Base-by-base conservation (phyloP, 2,888 invertebrate genomes). In the Sepiola atlantica region DNA sequence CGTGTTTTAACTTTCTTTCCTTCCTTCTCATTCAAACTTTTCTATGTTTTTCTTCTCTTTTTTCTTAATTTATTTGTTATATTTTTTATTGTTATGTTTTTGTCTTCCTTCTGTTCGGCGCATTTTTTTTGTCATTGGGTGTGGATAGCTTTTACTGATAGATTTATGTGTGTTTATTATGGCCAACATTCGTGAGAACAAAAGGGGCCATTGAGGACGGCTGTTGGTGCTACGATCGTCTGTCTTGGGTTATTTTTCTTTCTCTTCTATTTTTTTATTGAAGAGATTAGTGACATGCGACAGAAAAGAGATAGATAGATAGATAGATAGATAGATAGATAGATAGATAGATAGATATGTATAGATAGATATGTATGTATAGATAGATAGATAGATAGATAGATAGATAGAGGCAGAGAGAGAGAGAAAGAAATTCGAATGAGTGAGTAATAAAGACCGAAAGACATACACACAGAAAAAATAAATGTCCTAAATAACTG, bases 121-220 rank as follows among this genome's bases (percentile, higher is more conserved):
- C 77, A 18, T 77, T 77, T 77, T 77, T 77, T 77, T 77, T 77
- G 77, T 77, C 77, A n/a, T 18, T 77, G 77, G 77, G 77, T 77
- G 77, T 77, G 77, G 77, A 77, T 77, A 77, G 77, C n/a, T 45
- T 77, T 77, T 77, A 77, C 77, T 32, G n/a, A 77, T 77, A 77
- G 77, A 77, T 77, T 77, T 77, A 77, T 77, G 77, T 77, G 77
- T 77, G 18, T 77, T 77, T 77, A 77, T 77, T 77, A n/a, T 77
- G 77, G n/a, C n/a, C n/a, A 77, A 77, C 77, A 77, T 77, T 77
- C n/a, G 18, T 32, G 77, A 32, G 77, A 77, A 77, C 77, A 77
- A 77, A 77, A 77, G 77, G 77, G 77, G 77, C 77, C 77, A 77
- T 77, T 77, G 77, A 77, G 77, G n/a, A n/a, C 77, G 77, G 14